Base-by-base conservation (phyloP, 92 coral and sea anemone species). In the Chrysogorgia sp. region DNA sequence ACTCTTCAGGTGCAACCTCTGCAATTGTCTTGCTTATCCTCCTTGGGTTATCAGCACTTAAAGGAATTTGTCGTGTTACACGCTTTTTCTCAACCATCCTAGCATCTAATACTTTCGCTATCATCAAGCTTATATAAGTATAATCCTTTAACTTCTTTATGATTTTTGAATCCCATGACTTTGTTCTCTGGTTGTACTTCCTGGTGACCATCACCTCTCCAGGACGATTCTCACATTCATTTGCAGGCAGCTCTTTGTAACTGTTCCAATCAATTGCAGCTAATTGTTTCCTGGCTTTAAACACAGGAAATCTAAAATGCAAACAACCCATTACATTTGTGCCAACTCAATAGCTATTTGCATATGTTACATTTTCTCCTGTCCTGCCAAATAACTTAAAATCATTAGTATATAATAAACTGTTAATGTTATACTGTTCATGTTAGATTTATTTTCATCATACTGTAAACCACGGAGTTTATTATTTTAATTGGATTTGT, bases 151-250 rank as follows among this genome's bases (percentile, higher is more conserved):
- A 8, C 17, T 43, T 17, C 17, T n/a, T n/a, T n/a, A n/a, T n/a
- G n/a, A n/a, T n/a, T n/a, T n/a, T n/a, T n/a, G n/a, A n/a, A n/a
- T n/a, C n/a, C n/a, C n/a, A n/a, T n/a, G n/a, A n/a, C n/a, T n/a
- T n/a, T n/a, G n/a, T n/a, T n/a, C n/a, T n/a, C 17, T 43, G 50
- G 17, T 43, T 43, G 67, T 60, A 60, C 19, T 60, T 60, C 28
- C 67, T 29, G 67, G 31, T 60, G 6, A 60, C 67, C 67, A 60
- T 60, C 19, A 60, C 67, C 67, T 60, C 67, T 60, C 67, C 67
- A 22, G 67, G 67, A 60, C 67, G 3, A 60, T 29, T 21, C 21
- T 60, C 67, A 21, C 21, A 60, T 60, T 60, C 32, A 21, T 3
- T 60, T 29, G 67, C 50, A 60, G 67, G 67, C 29, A 60, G 28